Conservation (phyloP, 2,888 invertebrate species). For the Protodeltote pygarga region DNA sequence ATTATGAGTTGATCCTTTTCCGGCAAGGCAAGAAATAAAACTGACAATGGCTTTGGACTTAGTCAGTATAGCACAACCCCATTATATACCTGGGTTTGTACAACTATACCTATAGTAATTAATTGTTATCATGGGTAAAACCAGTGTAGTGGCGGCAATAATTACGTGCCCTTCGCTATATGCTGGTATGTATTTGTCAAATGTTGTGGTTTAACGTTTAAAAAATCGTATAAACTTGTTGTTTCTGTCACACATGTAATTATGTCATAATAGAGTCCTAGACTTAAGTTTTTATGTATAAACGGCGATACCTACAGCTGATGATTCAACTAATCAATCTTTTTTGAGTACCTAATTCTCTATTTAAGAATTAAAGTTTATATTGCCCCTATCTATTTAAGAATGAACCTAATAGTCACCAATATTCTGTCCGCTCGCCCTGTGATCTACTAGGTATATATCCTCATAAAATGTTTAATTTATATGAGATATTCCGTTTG, state of each 20-base stretch:
- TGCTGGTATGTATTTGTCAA: background rate
- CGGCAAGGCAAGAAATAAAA: slow-evolving; percentile 32
- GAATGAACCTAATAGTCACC: too few species aligned
- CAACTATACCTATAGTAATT: too few species aligned
- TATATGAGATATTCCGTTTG: slow-evolving; percentile 13
- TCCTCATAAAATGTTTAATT: too few species aligned
- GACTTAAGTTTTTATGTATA: too few species aligned
- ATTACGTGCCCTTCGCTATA: background rate
- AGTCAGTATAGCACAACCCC: slow-evolving; percentile 89
- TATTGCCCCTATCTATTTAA: too few species aligned
- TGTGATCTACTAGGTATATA: too few species aligned
- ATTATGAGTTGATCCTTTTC: slow-evolving; percentile 59
- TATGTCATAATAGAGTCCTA: background rate
- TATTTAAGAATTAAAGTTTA: too few species aligned
- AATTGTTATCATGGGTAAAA: slow-evolving; percentile 1
- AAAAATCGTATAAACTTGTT: background rate
- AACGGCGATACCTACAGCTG: too few species aligned
- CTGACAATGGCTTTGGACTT: slow-evolving; percentile 84
- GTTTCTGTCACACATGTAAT: background rate
- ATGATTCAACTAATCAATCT: too few species aligned
- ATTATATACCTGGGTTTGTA: slow-evolving; percentile 91
- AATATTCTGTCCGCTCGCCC: too few species aligned
- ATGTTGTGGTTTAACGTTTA: background rate
- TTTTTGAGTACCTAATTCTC: too few species aligned
- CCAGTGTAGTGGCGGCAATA: background rate